Percentiles rank a stretch among this genome's conserved stretches.
Conservation (phyloP, 2,888 invertebrate genomes). For the Noctua fimbriata region DNA sequence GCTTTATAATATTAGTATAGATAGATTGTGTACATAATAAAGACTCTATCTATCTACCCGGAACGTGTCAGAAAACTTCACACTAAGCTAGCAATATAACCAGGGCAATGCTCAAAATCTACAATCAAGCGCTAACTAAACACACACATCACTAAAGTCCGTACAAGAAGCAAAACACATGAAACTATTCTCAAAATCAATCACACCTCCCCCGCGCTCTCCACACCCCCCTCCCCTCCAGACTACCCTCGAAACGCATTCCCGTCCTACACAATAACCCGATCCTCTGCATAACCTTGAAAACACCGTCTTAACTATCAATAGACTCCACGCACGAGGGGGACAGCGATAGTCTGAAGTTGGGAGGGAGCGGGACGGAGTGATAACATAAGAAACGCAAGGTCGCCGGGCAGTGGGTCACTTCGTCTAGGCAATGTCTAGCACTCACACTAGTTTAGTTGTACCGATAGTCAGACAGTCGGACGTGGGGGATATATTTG, state of each 20-base stretch:
- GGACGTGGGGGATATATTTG: not conserved
- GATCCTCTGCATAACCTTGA: slow-evolving; percentile 67
- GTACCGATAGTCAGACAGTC: slow-evolving; percentile 75
- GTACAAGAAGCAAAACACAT: slow-evolving; percentile 6
- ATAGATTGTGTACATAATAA: too few species aligned
- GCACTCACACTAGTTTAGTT: slow-evolving; percentile 82
- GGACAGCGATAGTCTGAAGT: slow-evolving; percentile 67
- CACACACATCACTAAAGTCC: not conserved
- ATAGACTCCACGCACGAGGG: slow-evolving; percentile 81
- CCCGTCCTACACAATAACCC: slow-evolving; percentile 62
- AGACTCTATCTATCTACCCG: not conserved
- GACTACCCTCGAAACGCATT: slow-evolving; percentile 52
- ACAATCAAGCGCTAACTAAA: slow-evolving; percentile 2
- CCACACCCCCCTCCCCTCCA: not conserved
- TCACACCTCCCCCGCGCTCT: slow-evolving; percentile 26
- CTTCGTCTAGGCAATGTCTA: slow-evolving; percentile 88
- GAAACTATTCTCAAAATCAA: slow-evolving; percentile 54
- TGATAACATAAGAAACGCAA: slow-evolving; percentile 89
- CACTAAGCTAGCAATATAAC: not conserved
- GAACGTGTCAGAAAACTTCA: not conserved
- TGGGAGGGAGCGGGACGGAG: slow-evolving; percentile 77
- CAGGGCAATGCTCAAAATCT: not conserved
- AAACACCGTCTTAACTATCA: slow-evolving; percentile 82
- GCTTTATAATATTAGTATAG: too few species aligned
- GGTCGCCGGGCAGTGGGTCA: slow-evolving; percentile 89